Percentiles rank a stretch among this genome's conserved stretches.
Conservation (phyloP, 2,113 vertebrate species). For the Pristiophorus japonicus region DNA sequence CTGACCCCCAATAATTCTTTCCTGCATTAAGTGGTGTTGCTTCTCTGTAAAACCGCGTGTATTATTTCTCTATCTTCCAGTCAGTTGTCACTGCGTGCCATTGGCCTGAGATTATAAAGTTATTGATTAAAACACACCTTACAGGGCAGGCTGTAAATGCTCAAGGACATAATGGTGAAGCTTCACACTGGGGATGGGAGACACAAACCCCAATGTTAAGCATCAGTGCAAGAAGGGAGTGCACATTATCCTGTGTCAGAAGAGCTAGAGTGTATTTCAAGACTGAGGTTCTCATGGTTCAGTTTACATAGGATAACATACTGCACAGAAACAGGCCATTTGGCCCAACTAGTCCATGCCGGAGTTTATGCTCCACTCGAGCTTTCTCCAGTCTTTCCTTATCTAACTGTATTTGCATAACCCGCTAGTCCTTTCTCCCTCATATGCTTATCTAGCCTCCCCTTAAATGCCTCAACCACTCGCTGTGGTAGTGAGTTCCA, state of each 20-base stretch:
- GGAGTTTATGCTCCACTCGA: no score
- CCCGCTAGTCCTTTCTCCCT: no score
- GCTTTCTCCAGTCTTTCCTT: no score
- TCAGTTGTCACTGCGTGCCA: not conserved
- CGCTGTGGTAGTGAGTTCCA: no score
- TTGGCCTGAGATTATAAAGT: no score
- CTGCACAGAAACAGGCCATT: no score
- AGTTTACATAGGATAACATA: not conserved
- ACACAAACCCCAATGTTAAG: not conserved
- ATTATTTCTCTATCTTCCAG: not conserved
- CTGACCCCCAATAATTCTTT: not conserved
- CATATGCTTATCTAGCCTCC: no score
- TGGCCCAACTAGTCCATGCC: no score
- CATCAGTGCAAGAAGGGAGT: not conserved
- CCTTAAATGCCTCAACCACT: no score
- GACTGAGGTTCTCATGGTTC: not conserved
- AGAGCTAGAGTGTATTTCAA: not conserved
- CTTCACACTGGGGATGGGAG: not conserved
- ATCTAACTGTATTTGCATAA: no score
- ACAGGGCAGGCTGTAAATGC: not conserved
- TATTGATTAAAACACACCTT: not conserved
- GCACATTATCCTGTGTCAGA: not conserved
- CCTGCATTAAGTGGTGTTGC: no score
- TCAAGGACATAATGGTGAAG: not conserved
- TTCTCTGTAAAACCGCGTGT: not conserved